Conservation (phyloP, 2,888 invertebrate species). For the Hoplodrina blanda region DNA sequence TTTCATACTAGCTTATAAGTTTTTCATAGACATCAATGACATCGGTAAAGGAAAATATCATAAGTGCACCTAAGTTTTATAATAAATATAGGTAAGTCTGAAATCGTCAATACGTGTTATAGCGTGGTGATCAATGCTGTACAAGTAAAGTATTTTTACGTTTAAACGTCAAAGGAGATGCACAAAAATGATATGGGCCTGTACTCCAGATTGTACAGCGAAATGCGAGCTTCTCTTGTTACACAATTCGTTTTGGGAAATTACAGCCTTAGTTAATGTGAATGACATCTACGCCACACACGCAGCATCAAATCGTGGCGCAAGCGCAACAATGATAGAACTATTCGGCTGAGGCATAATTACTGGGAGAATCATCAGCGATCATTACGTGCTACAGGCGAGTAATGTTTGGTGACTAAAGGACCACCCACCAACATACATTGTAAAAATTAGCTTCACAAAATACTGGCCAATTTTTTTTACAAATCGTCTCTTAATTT, state of each 20-base stretch:
- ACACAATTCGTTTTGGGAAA: slow-evolving; percentile 8
- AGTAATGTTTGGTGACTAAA: slow-evolving; percentile 67
- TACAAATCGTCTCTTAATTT: too few relatives aligned
- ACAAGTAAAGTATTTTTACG: too few relatives aligned
- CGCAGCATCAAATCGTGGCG: slow-evolving; percentile 78
- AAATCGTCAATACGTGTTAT: too few relatives aligned
- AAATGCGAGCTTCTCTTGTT: neutral
- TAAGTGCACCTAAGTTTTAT: too few relatives aligned
- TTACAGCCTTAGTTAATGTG: slow-evolving; percentile 23
- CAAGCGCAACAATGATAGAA: slow-evolving; percentile 77
- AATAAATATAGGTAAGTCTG: too few relatives aligned
- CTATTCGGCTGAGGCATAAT: slow-evolving; percentile 83
- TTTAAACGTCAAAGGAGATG: too few relatives aligned
- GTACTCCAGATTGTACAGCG: neutral
- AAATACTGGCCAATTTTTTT: slow-evolving; percentile 1
- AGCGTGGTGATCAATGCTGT: too few relatives aligned
- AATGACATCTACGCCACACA: slow-evolving; percentile 76
- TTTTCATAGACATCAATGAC: too few relatives aligned
- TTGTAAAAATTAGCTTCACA: slow-evolving; percentile 1
- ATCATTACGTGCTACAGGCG: slow-evolving; percentile 73
- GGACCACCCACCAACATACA: slow-evolving; percentile 76
- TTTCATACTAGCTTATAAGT: too few relatives aligned
- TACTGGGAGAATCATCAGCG: slow-evolving; percentile 80
- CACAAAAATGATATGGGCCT: too few relatives aligned
- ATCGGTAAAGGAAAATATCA: too few relatives aligned